phyloP scores from a whole-genome alignment of 2,113 vertebrate species.

The Clarias macrocephalus region DNA sequence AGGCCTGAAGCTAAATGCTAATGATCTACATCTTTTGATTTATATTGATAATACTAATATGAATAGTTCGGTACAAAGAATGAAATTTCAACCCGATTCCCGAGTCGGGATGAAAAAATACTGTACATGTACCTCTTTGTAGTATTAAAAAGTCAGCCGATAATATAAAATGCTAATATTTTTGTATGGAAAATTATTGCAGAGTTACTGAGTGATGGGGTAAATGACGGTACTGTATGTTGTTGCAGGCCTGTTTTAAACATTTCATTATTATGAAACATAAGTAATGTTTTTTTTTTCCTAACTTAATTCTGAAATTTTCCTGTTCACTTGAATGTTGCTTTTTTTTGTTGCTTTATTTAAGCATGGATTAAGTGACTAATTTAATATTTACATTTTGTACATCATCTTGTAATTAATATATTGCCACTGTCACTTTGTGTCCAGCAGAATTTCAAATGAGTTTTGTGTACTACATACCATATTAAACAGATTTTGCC shows the following conservation, averaged over 20 bases:
- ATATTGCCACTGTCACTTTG: constrained; percentile 13
- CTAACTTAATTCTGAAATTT: neutral
- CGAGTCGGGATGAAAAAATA: neutral
- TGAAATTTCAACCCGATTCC: neutral
- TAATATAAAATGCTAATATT: neutral
- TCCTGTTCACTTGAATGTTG: neutral
- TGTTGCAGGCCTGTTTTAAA: constrained; percentile 20
- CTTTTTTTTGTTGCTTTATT: neutral
- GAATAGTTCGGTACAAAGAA: neutral
- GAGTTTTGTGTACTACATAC: constrained; percentile 12
- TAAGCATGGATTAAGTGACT: constrained; percentile 8
- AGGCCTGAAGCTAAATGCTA: constrained; percentile 9
- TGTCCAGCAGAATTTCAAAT: constrained; percentile 35
- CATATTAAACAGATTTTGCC: constrained; percentile 30
- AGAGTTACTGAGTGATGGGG: neutral
- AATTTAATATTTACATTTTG: constrained; percentile 38
- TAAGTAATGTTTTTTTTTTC: neutral
- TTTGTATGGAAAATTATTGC: neutral
- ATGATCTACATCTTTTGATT: neutral
- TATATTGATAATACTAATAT: neutral
- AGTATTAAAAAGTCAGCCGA: neutral
- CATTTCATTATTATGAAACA: constrained; percentile 19
- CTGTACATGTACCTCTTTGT: neutral
- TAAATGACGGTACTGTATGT: neutral
- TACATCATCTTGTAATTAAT: constrained; percentile 12